phyloP scores from a whole-genome alignment of 2,113 vertebrate genomes.

The Callipepla californica region DNA sequence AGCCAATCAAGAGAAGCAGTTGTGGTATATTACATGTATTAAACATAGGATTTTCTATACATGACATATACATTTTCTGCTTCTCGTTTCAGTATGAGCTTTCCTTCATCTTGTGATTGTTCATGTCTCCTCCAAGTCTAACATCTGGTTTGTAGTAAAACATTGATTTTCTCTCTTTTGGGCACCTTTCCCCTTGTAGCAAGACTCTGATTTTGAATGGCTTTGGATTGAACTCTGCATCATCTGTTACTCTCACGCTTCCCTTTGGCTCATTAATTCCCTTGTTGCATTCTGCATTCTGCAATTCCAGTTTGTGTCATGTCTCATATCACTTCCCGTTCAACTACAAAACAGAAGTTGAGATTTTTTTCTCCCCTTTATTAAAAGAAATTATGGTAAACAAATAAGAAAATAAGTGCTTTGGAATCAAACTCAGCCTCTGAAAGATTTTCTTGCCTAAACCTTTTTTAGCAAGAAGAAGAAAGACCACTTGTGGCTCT shows the following conservation, averaged over 20 bases:
- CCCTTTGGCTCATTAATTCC: not conserved
- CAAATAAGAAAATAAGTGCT: not conserved
- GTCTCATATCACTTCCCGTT: not conserved
- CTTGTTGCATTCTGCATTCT: not conserved
- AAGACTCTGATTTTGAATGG: not conserved
- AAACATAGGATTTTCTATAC: accelerated
- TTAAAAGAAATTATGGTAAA: not conserved
- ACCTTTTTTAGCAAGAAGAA: not conserved
- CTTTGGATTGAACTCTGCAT: not conserved
- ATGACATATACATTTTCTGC: not conserved
- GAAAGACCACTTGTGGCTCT: conserved; percentile 7
- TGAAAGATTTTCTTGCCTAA: conserved; percentile 3
- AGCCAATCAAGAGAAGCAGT: not conserved
- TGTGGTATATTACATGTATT: not conserved
- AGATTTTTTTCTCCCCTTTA: not conserved
- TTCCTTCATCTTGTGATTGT: not conserved
- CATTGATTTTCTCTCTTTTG: not conserved
- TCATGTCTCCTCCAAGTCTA: not conserved
- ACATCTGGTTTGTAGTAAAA: not conserved
- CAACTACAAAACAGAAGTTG: not conserved
- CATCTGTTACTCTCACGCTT: not conserved
- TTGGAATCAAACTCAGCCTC: not conserved
- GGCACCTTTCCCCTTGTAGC: not conserved
- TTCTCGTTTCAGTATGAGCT: not conserved
- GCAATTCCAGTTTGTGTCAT: not conserved